Percentiles rank a stretch among this genome's conserved stretches.
These are phyloP conservation scores for Drosophila nannoptera DNA, from an alignment of 1,140 invertebrate species.

Conservation along the genomic window DNA sequence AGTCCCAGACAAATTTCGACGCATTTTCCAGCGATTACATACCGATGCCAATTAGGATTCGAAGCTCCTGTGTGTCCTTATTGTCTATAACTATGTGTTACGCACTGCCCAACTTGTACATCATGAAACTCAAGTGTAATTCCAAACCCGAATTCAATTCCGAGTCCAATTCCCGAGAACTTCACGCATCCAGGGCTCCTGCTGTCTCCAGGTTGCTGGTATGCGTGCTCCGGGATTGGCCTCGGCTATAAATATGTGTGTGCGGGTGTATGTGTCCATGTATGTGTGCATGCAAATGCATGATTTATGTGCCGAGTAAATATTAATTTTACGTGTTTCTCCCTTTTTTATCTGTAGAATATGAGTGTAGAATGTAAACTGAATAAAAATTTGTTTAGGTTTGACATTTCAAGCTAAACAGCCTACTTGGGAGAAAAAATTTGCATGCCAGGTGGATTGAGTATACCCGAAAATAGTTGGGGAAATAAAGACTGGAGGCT, in stretches of 20 bases:
- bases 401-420: slow-evolving; percentile 15
- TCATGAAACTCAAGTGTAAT: no score
- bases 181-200: no score
- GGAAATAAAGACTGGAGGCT: neutral
- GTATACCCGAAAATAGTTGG: neutral
- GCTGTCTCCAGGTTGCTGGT: no score
- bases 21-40: slow-evolving; percentile 31
- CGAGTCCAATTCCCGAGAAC: no score
- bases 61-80: slow-evolving; percentile 17
- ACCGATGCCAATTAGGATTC: slow-evolving; percentile 2
- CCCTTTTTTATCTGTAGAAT: slow-evolving; percentile 7
- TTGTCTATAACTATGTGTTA: neutral
- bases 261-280: slow-evolving; percentile 35
- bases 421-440: neutral
- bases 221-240: no score
- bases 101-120: no score
- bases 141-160: no score
- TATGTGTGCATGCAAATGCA: slow-evolving; percentile 34
- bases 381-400: slow-evolving; percentile 60
- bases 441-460: neutral
- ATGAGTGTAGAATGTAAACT: slow-evolving; percentile 27
- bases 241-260: slow-evolving; percentile 37
- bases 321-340: slow-evolving; percentile 64
- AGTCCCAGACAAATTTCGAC: slow-evolving; percentile 50
- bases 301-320: slow-evolving; percentile 57